Conservation (phyloP, 2,113 vertebrate genomes). For the Sinocyclocheilus grahami region DNA sequence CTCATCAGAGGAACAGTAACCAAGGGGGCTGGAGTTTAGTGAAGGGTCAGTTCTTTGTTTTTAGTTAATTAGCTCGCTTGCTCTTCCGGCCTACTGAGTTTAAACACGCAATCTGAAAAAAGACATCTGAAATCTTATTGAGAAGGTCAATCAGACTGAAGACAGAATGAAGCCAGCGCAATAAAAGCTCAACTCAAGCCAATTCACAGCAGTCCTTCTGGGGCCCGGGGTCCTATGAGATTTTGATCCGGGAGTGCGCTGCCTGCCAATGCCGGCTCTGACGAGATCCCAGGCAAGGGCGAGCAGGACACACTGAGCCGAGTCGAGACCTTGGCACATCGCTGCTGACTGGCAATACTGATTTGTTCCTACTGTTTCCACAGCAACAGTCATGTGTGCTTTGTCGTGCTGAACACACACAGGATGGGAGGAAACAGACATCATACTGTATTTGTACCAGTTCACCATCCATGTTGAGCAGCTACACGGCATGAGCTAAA, state of each 20-base stretch:
- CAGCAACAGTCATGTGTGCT: constrained; percentile 49
- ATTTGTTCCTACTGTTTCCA: constrained; percentile 58
- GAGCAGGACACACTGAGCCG: constrained; percentile 13
- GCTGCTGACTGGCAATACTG: constrained; percentile 46
- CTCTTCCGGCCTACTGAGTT: not conserved
- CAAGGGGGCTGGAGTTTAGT: not conserved
- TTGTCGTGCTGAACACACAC: constrained; percentile 21
- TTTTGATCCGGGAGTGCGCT: constrained; percentile 23
- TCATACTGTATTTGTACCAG: constrained; percentile 12
- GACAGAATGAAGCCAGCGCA: not conserved
- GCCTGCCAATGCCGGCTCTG: constrained; percentile 27
- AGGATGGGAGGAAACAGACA: constrained; percentile 25
- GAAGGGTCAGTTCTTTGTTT: constrained; percentile 3
- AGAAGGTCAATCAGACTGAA: constrained; percentile 9
- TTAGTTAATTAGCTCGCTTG: constrained; percentile 14
- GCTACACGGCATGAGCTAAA: not conserved
- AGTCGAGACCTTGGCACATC: constrained; percentile 47
- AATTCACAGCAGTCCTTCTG: constrained; percentile 21
- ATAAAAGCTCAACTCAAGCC: constrained; percentile 32
- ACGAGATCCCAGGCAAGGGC: constrained; percentile 29
- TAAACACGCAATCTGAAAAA: not conserved
- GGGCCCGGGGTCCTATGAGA: constrained; percentile 29
- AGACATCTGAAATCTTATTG: not conserved
- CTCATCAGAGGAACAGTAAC: not conserved
- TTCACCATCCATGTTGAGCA: not conserved